Base-by-base conservation (phyloP, 2,797 vertebrate species). In the Aeoliscus strigatus region DNA sequence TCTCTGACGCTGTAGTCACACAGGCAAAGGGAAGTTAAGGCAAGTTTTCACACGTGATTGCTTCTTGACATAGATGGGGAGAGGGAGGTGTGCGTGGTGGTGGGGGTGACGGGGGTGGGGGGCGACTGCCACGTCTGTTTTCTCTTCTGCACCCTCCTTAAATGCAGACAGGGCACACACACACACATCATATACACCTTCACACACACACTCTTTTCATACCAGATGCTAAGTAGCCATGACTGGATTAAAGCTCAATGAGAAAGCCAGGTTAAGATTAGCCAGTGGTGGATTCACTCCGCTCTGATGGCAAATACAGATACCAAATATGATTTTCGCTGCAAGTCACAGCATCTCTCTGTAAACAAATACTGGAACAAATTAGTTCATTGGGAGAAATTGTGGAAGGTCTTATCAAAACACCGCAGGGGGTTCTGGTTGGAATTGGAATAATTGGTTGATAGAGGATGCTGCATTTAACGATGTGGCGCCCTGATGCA, bases 1-100 rank as follows among this genome's bases (percentile, higher is more conserved):
- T 88, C 86, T 87, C 89, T 88, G 88, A 87, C 87, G 88, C 92
- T 86, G 76, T 71, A 91, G 92, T 92, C 91, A 92, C 81, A 82
- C 74, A 79, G 77, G 89, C 81, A 75, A n/a, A 60, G 62, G 73
- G 82, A 87, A 88, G 83, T 87, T 88, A 80, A 84, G 88, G 82
- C 83, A 90, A 88, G 87, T 83, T 70, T 86, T 90, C 88, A 89
- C 85, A 90, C 86, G 91, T 90, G 89, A 89, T 80, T 89, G 90
- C 71, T 77, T 92, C 89, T 86, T 89, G 90, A 86, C 83, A 74
- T 81, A 59, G 70, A 71, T 61, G 52, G 39, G 60, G 69, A 41
- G 42, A 42, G 41, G 39, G 53, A 36, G 75, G n/a, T n/a, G n/a
- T n/a, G n/a, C n/a, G n/a, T n/a, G n/a, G n/a, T n/a, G n/a, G n/a